Percentiles rank a stretch among this genome's conserved stretches.
Conservation (phyloP, 1,140 invertebrate genomes). For the Cepaea nemoralis region DNA sequence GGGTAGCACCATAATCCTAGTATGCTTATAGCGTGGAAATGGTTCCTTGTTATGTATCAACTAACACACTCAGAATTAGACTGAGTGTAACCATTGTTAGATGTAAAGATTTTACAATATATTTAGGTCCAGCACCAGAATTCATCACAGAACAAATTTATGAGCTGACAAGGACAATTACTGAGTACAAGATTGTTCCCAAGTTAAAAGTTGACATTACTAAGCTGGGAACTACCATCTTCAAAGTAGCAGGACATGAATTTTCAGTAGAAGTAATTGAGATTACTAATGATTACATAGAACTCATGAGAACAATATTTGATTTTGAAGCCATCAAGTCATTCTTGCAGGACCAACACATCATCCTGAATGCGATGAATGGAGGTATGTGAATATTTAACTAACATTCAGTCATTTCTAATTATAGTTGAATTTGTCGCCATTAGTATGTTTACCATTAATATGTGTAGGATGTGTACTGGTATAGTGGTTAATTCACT, state of each 20-base stretch:
- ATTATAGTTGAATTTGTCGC: no score
- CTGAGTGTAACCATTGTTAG: no score
- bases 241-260: constrained; percentile 71
- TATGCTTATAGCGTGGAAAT: no score
- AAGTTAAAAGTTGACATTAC: constrained; percentile 84
- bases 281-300: constrained; percentile 89
- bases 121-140: constrained; percentile 86
- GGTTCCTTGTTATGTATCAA: no score
- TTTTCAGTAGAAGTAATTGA: constrained; percentile 88
- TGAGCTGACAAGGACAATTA: constrained; percentile 84
- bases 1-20: no score
- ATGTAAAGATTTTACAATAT: neutral
- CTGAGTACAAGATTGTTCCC: constrained; percentile 84
- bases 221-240: constrained; percentile 78
- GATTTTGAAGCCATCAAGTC: constrained; percentile 89
- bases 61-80: no score
- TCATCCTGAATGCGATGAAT: constrained; percentile 94
- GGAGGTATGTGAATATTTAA: no score
- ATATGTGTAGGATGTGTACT: no score
- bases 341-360: neutral
- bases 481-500: no score
- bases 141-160: constrained; percentile 90
- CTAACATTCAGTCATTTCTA: no score
- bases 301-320: constrained; percentile 96
- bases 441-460: no score